These are phyloP conservation scores for Prinia subflava DNA, from an alignment of 2,113 vertebrate species.

Conservation along the genomic window DNA sequence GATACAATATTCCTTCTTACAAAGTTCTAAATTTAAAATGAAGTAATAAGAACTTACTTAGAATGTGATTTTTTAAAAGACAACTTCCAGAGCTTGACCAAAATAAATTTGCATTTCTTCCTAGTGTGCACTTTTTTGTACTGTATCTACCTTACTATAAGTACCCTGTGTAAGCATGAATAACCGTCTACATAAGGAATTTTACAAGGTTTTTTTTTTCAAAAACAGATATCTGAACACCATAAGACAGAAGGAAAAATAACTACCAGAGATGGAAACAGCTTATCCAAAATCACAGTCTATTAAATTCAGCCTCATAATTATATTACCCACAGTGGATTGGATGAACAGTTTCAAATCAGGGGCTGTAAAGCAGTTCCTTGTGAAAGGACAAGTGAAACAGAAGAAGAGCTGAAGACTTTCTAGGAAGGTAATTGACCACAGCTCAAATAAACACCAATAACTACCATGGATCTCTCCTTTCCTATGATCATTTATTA, in stretches of 20 bases:
- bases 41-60: not conserved
- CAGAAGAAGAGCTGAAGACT: not conserved
- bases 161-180: not conserved
- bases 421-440: not conserved
- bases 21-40: not conserved
- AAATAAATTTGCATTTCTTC: not conserved
- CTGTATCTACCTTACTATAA: not conserved
- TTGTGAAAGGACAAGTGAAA: not conserved
- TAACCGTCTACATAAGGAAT: not conserved
- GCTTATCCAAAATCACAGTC: not conserved
- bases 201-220: not conserved
- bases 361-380: not conserved
- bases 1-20: not conserved
- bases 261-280: not conserved
- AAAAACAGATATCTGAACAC: not conserved
- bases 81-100: not conserved
- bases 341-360: not conserved
- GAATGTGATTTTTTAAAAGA: not conserved
- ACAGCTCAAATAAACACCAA: not conserved
- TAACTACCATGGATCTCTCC: not conserved
- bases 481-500: not conserved
- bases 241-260: not conserved
- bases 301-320: not conserved
- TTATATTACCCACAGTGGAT: not conserved
- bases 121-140: not conserved